These are phyloP conservation scores for Eupleurogrammus muticus DNA, from an alignment of 2,797 vertebrate genomes.

Conservation along the genomic window DNA sequence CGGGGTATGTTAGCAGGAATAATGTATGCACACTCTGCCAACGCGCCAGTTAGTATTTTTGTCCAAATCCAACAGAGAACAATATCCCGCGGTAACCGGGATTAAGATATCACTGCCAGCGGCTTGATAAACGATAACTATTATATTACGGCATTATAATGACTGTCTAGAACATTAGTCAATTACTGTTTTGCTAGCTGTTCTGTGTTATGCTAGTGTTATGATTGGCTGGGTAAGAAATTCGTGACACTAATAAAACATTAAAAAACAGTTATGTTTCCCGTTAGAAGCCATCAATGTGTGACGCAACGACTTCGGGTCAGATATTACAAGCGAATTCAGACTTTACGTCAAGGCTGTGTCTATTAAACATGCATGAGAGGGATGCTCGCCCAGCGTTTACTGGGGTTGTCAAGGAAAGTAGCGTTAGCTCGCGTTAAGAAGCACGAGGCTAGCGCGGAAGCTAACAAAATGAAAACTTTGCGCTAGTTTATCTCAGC, in stretches of 20 bases:
- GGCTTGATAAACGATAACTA: background rate
- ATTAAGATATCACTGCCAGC: background rate
- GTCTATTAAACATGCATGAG: constrained; percentile 11
- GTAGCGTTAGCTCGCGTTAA: constrained; percentile 38
- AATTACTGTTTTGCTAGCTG: constrained; percentile 32
- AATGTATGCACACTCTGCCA: constrained; percentile 30
- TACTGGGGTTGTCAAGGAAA: constrained; percentile 61
- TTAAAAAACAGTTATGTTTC: background rate
- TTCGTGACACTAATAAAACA: constrained; percentile 6
- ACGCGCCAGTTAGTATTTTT: constrained; percentile 8
- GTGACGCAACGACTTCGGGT: background rate
- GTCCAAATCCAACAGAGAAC: background rate
- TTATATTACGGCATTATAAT: background rate
- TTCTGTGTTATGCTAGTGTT: constrained; percentile 36
- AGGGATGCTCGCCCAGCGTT: constrained; percentile 14
- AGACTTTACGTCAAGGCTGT: background rate
- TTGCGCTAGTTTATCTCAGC: constrained; percentile 49
- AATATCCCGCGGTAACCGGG: background rate
- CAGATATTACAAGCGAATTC: background rate
- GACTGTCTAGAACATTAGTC: background rate
- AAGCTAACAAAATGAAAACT: constrained; percentile 75
- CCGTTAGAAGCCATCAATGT: background rate
- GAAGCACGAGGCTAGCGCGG: constrained; percentile 72
- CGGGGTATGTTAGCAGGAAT: constrained; percentile 50
- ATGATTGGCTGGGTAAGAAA: background rate